A percentile compares a stretch with the other conserved stretches of the same genome.
Conservation (phyloP, 2,113 vertebrate genomes). For the Suricata suricatta region DNA sequence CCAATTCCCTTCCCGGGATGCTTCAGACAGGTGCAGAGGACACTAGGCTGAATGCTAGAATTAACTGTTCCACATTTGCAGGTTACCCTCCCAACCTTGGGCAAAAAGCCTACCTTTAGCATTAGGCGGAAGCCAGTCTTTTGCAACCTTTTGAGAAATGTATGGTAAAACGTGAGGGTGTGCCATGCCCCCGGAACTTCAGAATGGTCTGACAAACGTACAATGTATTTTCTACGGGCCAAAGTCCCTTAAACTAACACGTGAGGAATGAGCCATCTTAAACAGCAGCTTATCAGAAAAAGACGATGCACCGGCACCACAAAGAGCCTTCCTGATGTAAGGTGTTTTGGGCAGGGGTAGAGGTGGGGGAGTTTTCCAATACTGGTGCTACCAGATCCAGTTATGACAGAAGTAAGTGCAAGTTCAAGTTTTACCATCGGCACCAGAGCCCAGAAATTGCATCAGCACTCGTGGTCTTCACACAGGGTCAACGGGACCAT, state of each 20-base stretch:
- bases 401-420: not conserved
- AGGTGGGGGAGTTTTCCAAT: not conserved
- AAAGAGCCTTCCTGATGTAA: not conserved
- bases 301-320: too few species aligned
- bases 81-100: not conserved
- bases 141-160: not conserved
- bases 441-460: not conserved
- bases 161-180: fast-evolving
- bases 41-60: not conserved
- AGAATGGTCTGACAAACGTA: not conserved
- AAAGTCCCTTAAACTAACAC: not conserved
- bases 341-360: not conserved
- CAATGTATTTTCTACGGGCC: not conserved
- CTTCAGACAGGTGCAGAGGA: not conserved
- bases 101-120: not conserved
- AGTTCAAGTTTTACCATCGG: not conserved
- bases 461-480: not conserved
- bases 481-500: too few species aligned
- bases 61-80: not conserved
- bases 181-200: not conserved
- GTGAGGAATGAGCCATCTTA: not conserved
- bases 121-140: not conserved
- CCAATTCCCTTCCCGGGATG: not conserved
- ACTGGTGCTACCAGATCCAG: not conserved
- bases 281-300: not conserved